These are phyloP conservation scores for Melanostigma gelatinosum DNA, from an alignment of 2,113 vertebrate species.

Conservation along the genomic window DNA sequence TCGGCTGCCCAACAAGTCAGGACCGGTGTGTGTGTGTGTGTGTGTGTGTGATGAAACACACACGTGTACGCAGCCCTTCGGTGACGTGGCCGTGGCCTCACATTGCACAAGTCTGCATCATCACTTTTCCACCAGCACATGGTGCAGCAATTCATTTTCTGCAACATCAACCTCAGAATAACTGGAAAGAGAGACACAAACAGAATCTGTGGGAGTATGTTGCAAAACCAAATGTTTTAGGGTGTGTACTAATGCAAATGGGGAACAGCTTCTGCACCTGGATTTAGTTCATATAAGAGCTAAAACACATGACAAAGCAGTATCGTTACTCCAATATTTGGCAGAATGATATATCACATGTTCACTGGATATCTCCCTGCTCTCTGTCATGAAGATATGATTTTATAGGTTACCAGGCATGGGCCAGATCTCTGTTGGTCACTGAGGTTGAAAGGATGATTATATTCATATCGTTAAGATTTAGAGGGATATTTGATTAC, in stretches of 20 bases:
- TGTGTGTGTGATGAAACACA: slow-evolving; percentile 24
- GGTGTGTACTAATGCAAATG: neutral
- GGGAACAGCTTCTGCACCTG: neutral
- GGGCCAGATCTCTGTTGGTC: too few species aligned
- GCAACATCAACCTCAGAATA: slow-evolving; percentile 5
- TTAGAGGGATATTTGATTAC: neutral
- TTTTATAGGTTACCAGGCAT: too few species aligned
- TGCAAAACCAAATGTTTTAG: neutral
- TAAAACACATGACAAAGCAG: neutral
- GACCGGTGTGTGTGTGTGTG: slow-evolving; percentile 17
- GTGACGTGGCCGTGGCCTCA: slow-evolving; percentile 34
- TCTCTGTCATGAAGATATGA: too few species aligned
- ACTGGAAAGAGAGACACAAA: neutral
- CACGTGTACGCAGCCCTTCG: neutral
- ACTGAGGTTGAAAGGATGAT: too few species aligned
- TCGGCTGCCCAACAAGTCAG: slow-evolving; percentile 32
- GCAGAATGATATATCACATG: neutral
- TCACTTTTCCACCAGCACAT: slow-evolving; percentile 7
- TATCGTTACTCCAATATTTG: neutral
- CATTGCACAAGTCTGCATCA: slow-evolving; percentile 33
- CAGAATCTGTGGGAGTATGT: neutral
- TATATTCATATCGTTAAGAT: neutral
- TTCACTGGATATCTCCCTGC: too few species aligned
- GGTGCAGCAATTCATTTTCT: neutral
- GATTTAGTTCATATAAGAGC: neutral